Conservation (phyloP, 2,113 vertebrate genomes). For the Oplegnathus fasciatus region DNA sequence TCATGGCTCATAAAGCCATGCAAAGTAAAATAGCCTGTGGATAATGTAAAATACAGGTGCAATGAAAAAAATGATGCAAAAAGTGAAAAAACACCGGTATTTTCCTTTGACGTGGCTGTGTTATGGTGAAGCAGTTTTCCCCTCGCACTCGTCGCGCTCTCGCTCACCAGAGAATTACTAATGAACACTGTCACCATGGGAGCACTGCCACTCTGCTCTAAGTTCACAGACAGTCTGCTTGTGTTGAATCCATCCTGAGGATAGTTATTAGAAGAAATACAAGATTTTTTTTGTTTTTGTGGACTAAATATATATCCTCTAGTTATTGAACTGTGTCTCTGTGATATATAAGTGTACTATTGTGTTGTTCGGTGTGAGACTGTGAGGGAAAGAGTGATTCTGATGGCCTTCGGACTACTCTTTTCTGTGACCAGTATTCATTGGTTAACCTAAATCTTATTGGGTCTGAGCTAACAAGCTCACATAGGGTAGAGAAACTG, state of each 20-base stretch:
- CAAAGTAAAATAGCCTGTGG: conserved; percentile 37
- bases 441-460: conserved; percentile 71
- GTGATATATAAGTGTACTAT: conserved; percentile 67
- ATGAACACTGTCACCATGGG: conserved; percentile 76
- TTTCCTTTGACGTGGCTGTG: conserved; percentile 63
- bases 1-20: conserved; percentile 37
- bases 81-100: conserved; percentile 71
- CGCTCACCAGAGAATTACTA: conserved; percentile 68
- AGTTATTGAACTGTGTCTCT: conserved; percentile 62
- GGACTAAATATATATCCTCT: conserved; percentile 65
- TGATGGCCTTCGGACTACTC: conserved; percentile 72
- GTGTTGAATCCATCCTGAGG: conserved; percentile 66
- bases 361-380: conserved; percentile 71
- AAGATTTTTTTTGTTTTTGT: conserved; percentile 54
- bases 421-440: conserved; percentile 75
- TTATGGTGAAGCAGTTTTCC: conserved; percentile 64
- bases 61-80: conserved; percentile 49
- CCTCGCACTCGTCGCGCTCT: conserved; percentile 44
- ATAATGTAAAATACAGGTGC: conserved; percentile 34
- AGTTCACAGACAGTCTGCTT: conserved; percentile 77
- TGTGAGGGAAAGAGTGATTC: conserved; percentile 66
- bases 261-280: conserved; percentile 69
- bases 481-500: conserved; percentile 79
- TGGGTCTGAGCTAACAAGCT: conserved; percentile 77
- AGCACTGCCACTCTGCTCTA: conserved; percentile 72